A percentile compares a stretch with the other conserved stretches of the same genome.
Evolutionary conservation across 2,113 vertebrate species (phyloP).

Genomic region (Microcebus lehilahytsara): DNA sequence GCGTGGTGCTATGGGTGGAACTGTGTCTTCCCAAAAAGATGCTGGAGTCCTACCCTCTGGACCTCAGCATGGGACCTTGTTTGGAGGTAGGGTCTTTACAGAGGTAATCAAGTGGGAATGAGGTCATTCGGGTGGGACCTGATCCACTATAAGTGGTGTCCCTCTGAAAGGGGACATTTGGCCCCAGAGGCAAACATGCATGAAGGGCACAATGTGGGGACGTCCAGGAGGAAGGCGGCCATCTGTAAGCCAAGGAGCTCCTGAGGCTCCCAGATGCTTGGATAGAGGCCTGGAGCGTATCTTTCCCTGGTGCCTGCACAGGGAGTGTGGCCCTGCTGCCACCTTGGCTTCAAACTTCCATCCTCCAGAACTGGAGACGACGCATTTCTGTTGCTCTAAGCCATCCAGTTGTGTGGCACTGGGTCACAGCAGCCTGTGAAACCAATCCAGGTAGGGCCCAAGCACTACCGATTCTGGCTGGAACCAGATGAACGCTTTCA

Average conservation of each 20-base stretch:
- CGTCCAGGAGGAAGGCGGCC: fast-evolving
- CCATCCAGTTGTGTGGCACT: fast-evolving
- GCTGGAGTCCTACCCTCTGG: fast-evolving
- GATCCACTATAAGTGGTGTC: background rate
- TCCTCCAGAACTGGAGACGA: background rate
- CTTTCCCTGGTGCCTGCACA: no score
- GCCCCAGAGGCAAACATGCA: background rate
- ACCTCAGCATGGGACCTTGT: background rate
- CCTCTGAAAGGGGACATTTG: background rate
- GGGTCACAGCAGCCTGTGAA: fast-evolving
- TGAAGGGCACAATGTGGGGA: no score
- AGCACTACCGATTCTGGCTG: fast-evolving
- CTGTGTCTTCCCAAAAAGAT: background rate
- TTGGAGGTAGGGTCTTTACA: background rate
- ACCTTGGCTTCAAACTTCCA: fast-evolving
- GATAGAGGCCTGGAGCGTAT: fast-evolving
- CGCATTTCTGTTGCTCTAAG: background rate
- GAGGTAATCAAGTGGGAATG: background rate
- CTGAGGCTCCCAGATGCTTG: background rate
- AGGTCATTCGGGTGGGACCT: background rate
- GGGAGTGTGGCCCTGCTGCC: no score
- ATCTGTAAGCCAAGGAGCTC: background rate
- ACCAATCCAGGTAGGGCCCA: fast-evolving
- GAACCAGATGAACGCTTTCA: fast-evolving
- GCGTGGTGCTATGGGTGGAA: background rate